Base-by-base conservation (phyloP, 2,888 invertebrate species). In the Scaptomyza parva region DNA sequence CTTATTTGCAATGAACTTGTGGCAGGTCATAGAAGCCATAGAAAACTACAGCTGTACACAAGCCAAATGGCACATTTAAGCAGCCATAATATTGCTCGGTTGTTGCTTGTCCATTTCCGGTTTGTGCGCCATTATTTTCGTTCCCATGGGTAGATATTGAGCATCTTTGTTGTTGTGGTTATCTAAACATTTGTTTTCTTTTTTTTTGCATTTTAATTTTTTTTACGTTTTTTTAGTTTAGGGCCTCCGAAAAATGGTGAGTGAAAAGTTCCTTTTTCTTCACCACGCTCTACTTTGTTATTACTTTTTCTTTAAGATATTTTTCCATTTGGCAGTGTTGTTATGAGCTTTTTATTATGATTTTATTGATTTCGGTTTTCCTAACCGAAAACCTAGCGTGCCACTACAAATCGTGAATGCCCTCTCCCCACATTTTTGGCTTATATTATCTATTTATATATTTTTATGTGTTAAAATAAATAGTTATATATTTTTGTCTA, bases 321-420 rank as follows among this genome's bases (percentile, higher is more conserved):
- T 39, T 63, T 76, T 65, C 67, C 60, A 76, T 74, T 81, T 74
- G 77, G 55, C 52, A 76, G 48, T 35, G 37, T 57, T 57, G 64
- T 71, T 78, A 70, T 86, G 65, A 67, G 60, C 67, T 62, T 75
- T 81, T 84, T 82, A 84, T 82, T 81, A 85, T 84, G 82, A 86
- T 82, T 78, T 72, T 78, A 75, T 81, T 84, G 85, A 82, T 82
- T 81, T 86, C 72, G 65, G 59, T 80, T 66, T 83, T 84, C 59
- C 71, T 69, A 51, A 37, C 12, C 5, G 30, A 51, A 52, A 47
- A 55, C n/a, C 18, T 28, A 41, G 26, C 12, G 48, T 43, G 9
- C 24, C 14, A 22, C 22, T 17, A 33, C 39, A 59, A 44, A 45
- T 45, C 30, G 45, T 9, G 18, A 40, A 76, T 53, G 55, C 58